Evolutionary conservation across 2,113 vertebrate genomes (phyloP).

Genomic region (Scortum barcoo): DNA sequence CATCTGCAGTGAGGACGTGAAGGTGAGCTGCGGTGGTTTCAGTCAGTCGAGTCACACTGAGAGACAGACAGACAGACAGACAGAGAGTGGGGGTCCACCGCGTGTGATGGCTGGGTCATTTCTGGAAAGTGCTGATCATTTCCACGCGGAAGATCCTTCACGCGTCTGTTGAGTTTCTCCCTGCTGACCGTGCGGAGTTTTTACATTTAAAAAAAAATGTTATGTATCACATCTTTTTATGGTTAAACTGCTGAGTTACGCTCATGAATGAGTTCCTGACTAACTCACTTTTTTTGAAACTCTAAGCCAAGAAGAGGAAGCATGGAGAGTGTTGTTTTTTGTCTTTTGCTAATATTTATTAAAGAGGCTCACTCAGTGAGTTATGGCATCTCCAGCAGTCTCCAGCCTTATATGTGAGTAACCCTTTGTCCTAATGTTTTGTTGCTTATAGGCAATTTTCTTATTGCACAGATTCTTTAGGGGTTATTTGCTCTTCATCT

Average conservation of each 20-base stretch:
- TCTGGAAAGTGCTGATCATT: conserved; percentile 21
- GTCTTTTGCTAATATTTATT: conserved; percentile 73
- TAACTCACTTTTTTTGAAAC: conserved; percentile 7
- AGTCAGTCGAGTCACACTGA: conserved; percentile 23
- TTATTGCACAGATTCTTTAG: not conserved
- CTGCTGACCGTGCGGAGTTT: not conserved
- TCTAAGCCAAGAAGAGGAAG: conserved; percentile 31
- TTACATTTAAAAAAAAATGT: too few species aligned
- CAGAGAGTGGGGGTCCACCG: not conserved
- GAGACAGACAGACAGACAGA: not conserved
- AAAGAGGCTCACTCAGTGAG: conserved; percentile 57
- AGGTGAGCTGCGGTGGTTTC: conserved; percentile 39
- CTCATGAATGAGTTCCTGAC: conserved; percentile 29
- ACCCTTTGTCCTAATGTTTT: not conserved
- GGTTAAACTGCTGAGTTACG: not conserved
- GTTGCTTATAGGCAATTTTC: not conserved
- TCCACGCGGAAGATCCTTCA: conserved; percentile 25
- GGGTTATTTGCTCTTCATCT: not conserved
- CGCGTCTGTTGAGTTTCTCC: conserved; percentile 17
- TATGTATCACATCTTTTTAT: not conserved
- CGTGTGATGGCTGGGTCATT: conserved; percentile 24
- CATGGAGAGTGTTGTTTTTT: conserved; percentile 70
- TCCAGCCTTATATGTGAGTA: conserved; percentile 92
- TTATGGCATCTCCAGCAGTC: conserved; percentile 69
- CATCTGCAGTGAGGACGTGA: conserved; percentile 61